phyloP scores from a whole-genome alignment of 2,113 vertebrate species.

The Neodontobutis hainanensis region DNA sequence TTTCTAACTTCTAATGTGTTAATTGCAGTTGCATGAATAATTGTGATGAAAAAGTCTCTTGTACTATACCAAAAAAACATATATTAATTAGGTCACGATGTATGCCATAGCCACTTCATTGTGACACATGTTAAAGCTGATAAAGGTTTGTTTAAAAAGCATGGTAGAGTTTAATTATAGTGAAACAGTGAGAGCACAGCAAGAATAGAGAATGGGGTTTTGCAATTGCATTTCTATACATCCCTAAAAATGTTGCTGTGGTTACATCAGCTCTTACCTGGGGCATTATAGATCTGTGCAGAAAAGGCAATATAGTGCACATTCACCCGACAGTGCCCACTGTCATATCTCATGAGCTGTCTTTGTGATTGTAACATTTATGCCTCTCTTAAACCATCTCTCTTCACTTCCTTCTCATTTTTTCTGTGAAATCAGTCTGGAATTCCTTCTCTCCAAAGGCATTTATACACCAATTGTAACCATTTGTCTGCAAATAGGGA shows the following conservation, averaged over 20 bases:
- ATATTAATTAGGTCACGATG: no score
- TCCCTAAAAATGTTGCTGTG: background rate
- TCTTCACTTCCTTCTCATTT: no score
- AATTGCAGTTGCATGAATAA: no score
- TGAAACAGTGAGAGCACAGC: constrained; percentile 21
- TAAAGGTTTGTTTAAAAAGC: constrained; percentile 59
- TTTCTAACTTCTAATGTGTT: background rate
- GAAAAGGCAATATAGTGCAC: background rate
- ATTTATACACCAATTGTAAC: no score
- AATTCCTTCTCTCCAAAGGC: no score
- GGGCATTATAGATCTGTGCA: background rate
- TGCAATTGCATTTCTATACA: constrained; percentile 24
- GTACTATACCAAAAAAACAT: no score
- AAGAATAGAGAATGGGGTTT: constrained; percentile 27
- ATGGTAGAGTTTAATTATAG: constrained; percentile 63
- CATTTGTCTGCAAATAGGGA: no score
- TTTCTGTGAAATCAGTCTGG: no score
- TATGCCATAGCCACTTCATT: background rate
- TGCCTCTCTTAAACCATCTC: no score
- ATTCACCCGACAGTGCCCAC: background rate
- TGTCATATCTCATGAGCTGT: no score
- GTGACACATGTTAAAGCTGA: constrained; percentile 15
- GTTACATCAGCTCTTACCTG: constrained; percentile 2
- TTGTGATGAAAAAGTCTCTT: no score
- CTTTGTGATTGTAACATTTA: no score